These are phyloP conservation scores for Elegia similella DNA, from an alignment of 2,888 invertebrate genomes.

Conservation along the genomic window DNA sequence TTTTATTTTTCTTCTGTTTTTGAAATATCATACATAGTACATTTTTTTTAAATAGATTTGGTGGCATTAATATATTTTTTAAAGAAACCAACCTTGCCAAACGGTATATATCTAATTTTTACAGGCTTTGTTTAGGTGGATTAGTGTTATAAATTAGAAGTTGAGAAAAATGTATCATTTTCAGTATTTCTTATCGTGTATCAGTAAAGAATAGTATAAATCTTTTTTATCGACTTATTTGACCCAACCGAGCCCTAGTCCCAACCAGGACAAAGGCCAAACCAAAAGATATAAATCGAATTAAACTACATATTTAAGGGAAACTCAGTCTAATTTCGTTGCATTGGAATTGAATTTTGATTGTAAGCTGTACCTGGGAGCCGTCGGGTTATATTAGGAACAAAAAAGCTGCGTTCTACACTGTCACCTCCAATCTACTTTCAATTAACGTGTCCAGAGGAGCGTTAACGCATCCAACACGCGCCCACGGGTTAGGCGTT, in stretches of 20 bases:
- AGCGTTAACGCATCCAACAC: slow-evolving; percentile 57
- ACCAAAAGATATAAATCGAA: slow-evolving; percentile 6
- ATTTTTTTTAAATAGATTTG: too few species aligned
- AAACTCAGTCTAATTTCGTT: neutral
- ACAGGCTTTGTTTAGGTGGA: too few species aligned
- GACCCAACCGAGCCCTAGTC: slow-evolving; percentile 9
- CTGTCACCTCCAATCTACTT: slow-evolving; percentile 74
- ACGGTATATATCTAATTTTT: too few species aligned
- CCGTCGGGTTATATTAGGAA: slow-evolving; percentile 17
- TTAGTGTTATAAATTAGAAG: too few species aligned
- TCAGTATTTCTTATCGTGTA: too few species aligned
- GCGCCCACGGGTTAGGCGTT: slow-evolving; percentile 8
- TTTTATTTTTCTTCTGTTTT: too few species aligned
- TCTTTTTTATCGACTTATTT: neutral
- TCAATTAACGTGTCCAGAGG: slow-evolving; percentile 77
- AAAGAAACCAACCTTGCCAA: too few species aligned
- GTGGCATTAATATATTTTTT: too few species aligned
- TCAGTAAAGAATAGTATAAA: neutral
- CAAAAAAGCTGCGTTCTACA: slow-evolving; percentile 53
- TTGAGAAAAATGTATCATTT: too few species aligned
- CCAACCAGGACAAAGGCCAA: slow-evolving; percentile 11
- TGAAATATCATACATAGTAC: too few species aligned
- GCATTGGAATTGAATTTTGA: neutral
- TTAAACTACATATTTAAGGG: neutral
- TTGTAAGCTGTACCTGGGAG: neutral